Percentiles rank a stretch among this genome's conserved stretches.
phyloP scores from a whole-genome alignment of 30 jellyfish, hydroid and myxozoan genomes.

The Hydractinia echinata region DNA sequence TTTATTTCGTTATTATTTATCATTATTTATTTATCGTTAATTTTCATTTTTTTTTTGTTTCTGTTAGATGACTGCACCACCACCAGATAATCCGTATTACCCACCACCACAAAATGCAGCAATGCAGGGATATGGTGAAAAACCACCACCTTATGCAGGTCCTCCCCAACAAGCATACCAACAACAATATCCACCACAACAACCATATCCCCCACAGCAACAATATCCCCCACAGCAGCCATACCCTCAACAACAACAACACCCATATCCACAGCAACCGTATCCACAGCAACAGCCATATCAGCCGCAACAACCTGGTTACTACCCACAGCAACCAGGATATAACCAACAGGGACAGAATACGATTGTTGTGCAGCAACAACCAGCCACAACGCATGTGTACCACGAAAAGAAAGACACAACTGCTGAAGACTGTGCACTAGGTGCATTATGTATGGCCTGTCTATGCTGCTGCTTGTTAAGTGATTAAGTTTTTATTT shows the following conservation, averaged over 20 bases:
- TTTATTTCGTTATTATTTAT: no score
- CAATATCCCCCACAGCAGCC: constrained; percentile 36
- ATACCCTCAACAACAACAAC: not conserved
- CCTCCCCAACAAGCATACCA: constrained; percentile 40
- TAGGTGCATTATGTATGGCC: constrained; percentile 91
- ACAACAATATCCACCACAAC: constrained; percentile 42
- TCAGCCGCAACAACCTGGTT: constrained; percentile 40
- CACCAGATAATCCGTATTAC: constrained; percentile 23
- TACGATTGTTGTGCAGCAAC: constrained; percentile 57
- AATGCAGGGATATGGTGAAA: constrained; percentile 20
- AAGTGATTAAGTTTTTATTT: constrained; percentile 32
- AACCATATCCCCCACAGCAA: constrained; percentile 27
- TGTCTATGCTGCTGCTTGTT: constrained; percentile 89
- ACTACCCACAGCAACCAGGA: constrained; percentile 40
- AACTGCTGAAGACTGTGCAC: constrained; percentile 90
- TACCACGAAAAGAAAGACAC: constrained; percentile 60
- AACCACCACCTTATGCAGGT: constrained; percentile 30
- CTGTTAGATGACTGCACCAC: constrained; percentile 36
- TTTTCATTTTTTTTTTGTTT: not conserved
- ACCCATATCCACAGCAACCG: constrained; percentile 18
- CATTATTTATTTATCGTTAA: no score
- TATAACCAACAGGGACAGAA: constrained; percentile 3
- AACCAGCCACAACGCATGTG: constrained; percentile 55
- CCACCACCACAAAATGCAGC: constrained; percentile 32
- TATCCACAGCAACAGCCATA: constrained; percentile 27